Conservation (phyloP, 2,888 invertebrate genomes). For the Eristalis pertinax region DNA sequence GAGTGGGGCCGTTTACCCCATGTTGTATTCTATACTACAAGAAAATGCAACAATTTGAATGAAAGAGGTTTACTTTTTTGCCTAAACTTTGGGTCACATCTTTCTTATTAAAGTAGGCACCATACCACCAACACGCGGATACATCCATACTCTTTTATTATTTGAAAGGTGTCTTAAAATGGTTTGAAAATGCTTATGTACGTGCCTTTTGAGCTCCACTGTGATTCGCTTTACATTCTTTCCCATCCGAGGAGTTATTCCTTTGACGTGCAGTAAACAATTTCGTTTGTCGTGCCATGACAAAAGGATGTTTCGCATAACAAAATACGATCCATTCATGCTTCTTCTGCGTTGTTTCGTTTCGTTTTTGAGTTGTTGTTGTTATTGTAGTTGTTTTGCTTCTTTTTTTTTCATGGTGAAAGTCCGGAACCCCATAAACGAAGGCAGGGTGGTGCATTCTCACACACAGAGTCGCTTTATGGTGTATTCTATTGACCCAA, state of each 20-base stretch:
- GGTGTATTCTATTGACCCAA: constrained; percentile 45
- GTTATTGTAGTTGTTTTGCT: neutral
- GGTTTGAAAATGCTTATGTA: too few species aligned
- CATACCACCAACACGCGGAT: too few species aligned
- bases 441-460: constrained; percentile 17
- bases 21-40: too few species aligned
- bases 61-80: too few species aligned
- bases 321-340: constrained; percentile 16
- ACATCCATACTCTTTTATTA: too few species aligned
- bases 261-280: constrained; percentile 42
- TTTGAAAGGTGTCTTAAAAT: too few species aligned
- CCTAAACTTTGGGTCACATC: too few species aligned
- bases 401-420: neutral
- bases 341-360: neutral
- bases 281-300: constrained; percentile 32
- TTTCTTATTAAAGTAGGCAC: too few species aligned
- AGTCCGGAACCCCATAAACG: neutral
- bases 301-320: constrained; percentile 43
- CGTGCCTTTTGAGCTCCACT: neutral
- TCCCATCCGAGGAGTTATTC: neutral
- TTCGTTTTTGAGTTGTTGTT: neutral
- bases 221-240: neutral
- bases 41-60: too few species aligned
- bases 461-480: neutral
- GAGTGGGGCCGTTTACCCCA: too few species aligned